Evolutionary conservation across 2,113 vertebrate species (phyloP).

Genomic region (Hippocampus comes): DNA sequence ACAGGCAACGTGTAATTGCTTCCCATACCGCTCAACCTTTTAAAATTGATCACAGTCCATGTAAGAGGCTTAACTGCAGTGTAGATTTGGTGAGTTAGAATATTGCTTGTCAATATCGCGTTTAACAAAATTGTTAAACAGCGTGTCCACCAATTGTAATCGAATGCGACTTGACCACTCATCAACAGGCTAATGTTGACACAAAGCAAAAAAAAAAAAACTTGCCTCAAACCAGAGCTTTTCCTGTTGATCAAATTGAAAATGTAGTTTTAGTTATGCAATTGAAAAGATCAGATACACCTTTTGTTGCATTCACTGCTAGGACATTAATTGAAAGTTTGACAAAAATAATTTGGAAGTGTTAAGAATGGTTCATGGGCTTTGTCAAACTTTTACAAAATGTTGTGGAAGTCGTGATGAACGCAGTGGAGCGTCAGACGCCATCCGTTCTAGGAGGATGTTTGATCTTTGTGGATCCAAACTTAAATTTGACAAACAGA

Average conservation of each 20-base stretch:
- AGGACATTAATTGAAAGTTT: not conserved
- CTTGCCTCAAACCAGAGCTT: not conserved
- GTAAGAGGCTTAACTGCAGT: conserved; percentile 39
- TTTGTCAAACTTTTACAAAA: not conserved
- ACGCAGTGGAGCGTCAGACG: not conserved
- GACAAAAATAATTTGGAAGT: not conserved
- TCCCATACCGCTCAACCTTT: conserved; percentile 61
- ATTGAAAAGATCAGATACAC: not conserved
- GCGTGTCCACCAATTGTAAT: conserved; percentile 16
- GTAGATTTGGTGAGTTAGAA: not conserved
- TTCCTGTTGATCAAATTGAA: not conserved
- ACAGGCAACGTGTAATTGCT: conserved; percentile 58
- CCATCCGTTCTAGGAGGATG: not conserved
- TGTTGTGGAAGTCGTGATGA: not conserved
- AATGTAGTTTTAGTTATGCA: not conserved
- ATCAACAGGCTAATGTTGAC: conserved; percentile 1
- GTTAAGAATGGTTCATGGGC: not conserved
- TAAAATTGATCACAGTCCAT: conserved; percentile 57
- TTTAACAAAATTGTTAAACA: conserved; percentile 35
- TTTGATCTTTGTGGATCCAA: not conserved
- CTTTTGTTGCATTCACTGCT: not conserved
- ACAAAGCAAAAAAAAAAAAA: not conserved
- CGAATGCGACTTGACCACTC: conserved; percentile 28
- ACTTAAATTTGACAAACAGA: not conserved
- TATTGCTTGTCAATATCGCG: conserved; percentile 36